A percentile compares a stretch with the other conserved stretches of the same genome.
These are phyloP conservation scores for Agonopterix subpropinquella DNA, from an alignment of 2,888 invertebrate species.

Conservation along the genomic window DNA sequence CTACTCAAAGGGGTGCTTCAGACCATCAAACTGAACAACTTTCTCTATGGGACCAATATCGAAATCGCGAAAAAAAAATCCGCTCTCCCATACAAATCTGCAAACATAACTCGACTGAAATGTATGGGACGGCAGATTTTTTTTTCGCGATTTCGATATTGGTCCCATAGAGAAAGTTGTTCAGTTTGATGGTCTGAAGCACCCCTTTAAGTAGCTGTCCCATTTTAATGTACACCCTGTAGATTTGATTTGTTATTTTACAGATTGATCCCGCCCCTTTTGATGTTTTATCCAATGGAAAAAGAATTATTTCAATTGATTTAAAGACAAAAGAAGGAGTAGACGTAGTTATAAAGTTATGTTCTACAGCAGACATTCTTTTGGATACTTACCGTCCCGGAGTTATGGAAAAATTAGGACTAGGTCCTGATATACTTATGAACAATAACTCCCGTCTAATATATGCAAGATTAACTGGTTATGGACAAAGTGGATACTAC, in stretches of 20 bases:
- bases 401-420: constrained; percentile 93
- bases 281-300: constrained; percentile 88
- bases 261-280: constrained; percentile 65
- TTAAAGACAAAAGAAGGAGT: constrained; percentile 84
- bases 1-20: too few relatives aligned
- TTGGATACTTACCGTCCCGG: constrained; percentile 96
- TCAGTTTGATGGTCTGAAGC: too few relatives aligned
- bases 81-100: too few relatives aligned
- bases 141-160: too few relatives aligned
- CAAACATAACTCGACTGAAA: too few relatives aligned
- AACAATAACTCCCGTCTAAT: constrained; percentile 85
- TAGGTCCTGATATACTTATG: constrained; percentile 87
- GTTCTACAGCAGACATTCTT: constrained; percentile 86
- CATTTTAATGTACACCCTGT: too few relatives aligned
- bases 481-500: constrained; percentile 89
- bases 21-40: too few relatives aligned
- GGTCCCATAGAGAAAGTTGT: too few relatives aligned
- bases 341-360: constrained; percentile 81
- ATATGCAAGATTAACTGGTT: constrained; percentile 95
- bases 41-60: too few relatives aligned
- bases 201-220: too few relatives aligned
- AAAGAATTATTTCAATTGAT: constrained; percentile 87
- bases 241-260: constrained; percentile 18
- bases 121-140: too few relatives aligned
- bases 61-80: too few relatives aligned